Evolutionary conservation across 1,140 invertebrate species (phyloP), one percentile per base, ranked within the genome.

Genomic region (Chelonus insularis): DNA sequence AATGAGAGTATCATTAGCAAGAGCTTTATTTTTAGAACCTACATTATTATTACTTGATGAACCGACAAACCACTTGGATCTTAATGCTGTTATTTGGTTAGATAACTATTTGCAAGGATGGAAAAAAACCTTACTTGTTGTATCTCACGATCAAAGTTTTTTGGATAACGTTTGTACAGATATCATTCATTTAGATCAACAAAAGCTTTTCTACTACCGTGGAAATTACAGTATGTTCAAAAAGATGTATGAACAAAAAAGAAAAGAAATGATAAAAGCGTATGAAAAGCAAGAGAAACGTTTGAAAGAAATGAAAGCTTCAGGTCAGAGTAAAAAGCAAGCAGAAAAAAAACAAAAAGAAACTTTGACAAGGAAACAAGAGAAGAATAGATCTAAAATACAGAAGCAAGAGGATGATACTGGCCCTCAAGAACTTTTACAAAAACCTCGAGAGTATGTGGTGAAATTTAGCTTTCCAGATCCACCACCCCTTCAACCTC

Each of bases 201-300:
- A 94, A 69, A 98, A 98, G 77, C 81, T 99, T 6, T 93, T 89
- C 74, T 99, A 99, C 77, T 99, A 99, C 75, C 94, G 96, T 79
- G 97, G 97, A 65, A 99, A 99, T 82, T 99, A 98, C 75, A 94
- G 91, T 21, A 95, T 95, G 89, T 99, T 99, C 77, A 99, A 98
- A 81, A 99, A 99, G 81, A 99, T 99, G 97, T 91, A 93, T 75
- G 88, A 90, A 0, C 97, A 99, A 75, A 99, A 99, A 75, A 84
- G 91, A 7, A 95, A 94, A 72, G 96, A 99, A 79, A 90, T 92
- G 84, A 83, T 92, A n/a, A 99, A 99, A 76, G 95, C 97, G 65
- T 99, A 94, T 78, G 97, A 99, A 75, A 98, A 98, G 74, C 97
- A 99, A 77, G 96, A 99, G 75, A 99, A 98, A 79, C 84, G 89